phyloP scores from a whole-genome alignment of 2,113 vertebrate genomes.

The Phyllopteryx taeniolatus region DNA sequence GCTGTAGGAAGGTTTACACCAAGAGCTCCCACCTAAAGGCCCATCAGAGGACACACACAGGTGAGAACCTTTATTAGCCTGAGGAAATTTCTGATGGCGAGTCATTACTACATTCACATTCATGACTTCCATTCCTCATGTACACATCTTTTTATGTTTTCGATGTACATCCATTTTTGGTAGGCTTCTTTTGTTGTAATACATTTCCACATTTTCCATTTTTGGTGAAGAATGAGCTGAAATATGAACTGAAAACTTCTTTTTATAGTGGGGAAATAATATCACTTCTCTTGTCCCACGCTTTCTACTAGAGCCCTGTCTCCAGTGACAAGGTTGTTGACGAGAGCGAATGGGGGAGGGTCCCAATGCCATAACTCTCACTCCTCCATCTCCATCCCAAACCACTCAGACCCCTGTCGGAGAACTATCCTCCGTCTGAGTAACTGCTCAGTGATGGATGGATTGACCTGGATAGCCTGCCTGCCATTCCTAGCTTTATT shows the following conservation, averaged over 20 bases:
- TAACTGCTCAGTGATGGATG: conserved; percentile 76
- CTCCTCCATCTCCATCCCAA: conserved; percentile 74
- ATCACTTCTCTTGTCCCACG: neutral
- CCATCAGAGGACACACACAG: conserved; percentile 99
- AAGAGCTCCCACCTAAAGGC: conserved; percentile 99
- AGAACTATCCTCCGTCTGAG: conserved; percentile 69
- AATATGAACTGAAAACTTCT: neutral
- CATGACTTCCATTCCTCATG: neutral
- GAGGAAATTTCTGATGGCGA: neutral
- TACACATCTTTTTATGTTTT: neutral
- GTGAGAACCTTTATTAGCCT: conserved; percentile 60
- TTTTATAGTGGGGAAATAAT: neutral
- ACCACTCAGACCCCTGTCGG: conserved; percentile 71
- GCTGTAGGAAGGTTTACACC: conserved; percentile 98
- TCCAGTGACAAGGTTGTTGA: conserved; percentile 64
- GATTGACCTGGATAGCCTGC: conserved; percentile 70
- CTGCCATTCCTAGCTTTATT: conserved; percentile 63
- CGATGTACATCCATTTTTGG: no score
- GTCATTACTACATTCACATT: neutral
- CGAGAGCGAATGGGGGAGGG: conserved; percentile 34
- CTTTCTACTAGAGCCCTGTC: conserved; percentile 27
- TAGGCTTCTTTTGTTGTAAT: neutral
- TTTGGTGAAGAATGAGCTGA: neutral
- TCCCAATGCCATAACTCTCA: conserved; percentile 61
- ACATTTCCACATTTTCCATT: neutral